Evolutionary conservation across 2,888 invertebrate species (phyloP).

Genomic region (Neoitamus cyanurus): DNA sequence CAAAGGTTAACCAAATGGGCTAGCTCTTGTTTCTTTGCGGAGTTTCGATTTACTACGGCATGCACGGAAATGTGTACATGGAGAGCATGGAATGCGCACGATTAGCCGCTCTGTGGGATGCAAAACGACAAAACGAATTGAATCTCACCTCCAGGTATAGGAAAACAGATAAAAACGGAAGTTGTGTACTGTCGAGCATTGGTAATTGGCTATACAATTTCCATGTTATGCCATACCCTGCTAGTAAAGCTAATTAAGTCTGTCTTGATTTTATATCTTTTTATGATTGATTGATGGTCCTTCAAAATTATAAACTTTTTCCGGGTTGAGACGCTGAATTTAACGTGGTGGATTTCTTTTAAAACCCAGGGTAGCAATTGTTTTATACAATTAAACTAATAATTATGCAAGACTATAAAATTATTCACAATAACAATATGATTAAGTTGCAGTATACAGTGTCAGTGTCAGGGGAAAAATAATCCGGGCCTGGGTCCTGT

Average conservation of each 20-base stretch:
- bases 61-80: background rate
- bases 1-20: background rate
- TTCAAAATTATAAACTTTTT: background rate
- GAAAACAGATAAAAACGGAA: slow-evolving; percentile 30
- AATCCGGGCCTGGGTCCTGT: too few relatives aligned
- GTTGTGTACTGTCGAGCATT: background rate
- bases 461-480: too few relatives aligned
- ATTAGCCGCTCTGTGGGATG: slow-evolving; percentile 14
- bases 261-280: background rate
- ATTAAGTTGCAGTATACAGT: too few relatives aligned
- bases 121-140: background rate
- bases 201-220: background rate
- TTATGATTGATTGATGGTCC: background rate
- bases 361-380: too few relatives aligned
- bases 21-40: background rate
- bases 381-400: too few relatives aligned
- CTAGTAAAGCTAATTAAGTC: background rate
- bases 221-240: background rate
- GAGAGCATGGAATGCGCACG: background rate
- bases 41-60: background rate
- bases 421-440: too few relatives aligned
- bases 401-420: too few relatives aligned
- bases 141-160: background rate
- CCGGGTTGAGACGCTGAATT: background rate
- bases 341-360: too few relatives aligned